Evolutionary conservation across 2,797 vertebrate species (phyloP), one percentile per base, ranked within the genome.

Genomic region (Gastrophryne carolinensis): DNA sequence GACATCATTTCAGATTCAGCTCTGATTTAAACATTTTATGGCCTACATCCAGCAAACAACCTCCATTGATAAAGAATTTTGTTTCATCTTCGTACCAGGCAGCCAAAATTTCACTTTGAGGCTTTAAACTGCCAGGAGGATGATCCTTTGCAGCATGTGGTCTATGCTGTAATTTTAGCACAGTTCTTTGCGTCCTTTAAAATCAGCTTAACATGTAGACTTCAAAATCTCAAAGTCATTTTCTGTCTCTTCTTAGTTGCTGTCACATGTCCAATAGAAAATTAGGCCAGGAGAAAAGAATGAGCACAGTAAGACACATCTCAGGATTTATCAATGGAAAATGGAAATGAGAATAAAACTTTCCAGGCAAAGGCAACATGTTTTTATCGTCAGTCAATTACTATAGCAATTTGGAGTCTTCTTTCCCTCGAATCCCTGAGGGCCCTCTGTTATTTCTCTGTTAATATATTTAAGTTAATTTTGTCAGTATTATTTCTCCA

Each of bases 51-150:
- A 73, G 61, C 56, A 50, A 27, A 12, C 69, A 17, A 41, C 39
- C 30, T 50, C 26, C 8, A 44, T 56, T 69, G n/a, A 56, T 27
- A 54, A 49, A 54, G 52, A 69, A 54, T 53, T 9, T 5, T 34
- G 47, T 56, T 57, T 56, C 24, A 56, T 57, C 19, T 35, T 21
- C 39, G 65, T 49, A 57, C 50, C 49, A 66, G 66, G 72, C 52
- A 44, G 15, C 37, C 21, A 58, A 66, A 73, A 57, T 56, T 41
- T n/a, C 29, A 10, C n/a, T 44, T 74, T 47, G 34, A 57, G 61
- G 52, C 52, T 66, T 74, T 56, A 58, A 74, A 35, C 61, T 24
- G 72, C 57, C 62, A 74, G 26, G 56, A 52, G 66, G 37, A 30
- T 2, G 12, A 49, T 13, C 19, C 12, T 3, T 35, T 34, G 8